phyloP scores from a whole-genome alignment of 2,113 vertebrate genomes.

The Saccopteryx bilineata region DNA sequence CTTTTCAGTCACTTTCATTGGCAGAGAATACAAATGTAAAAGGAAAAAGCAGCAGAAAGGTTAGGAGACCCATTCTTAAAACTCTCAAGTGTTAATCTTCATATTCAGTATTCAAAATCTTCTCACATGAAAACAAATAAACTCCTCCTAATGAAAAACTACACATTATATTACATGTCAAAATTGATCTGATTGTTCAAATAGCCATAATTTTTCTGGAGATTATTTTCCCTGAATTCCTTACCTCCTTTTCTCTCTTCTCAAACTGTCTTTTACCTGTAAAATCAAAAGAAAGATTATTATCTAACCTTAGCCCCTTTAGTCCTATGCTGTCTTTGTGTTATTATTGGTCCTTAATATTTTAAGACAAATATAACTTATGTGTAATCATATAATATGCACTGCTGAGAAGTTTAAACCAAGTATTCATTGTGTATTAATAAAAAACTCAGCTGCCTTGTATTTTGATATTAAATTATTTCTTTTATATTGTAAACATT shows the following conservation, averaged over 20 bases:
- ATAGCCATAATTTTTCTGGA: neutral
- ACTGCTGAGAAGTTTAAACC: neutral
- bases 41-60: neutral
- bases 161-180: neutral
- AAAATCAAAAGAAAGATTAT: constrained; percentile 6
- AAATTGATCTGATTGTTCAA: neutral
- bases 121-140: neutral
- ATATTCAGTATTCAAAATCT: neutral
- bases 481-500: neutral
- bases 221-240: neutral
- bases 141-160: neutral
- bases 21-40: neutral
- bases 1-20: neutral
- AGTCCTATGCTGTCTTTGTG: neutral
- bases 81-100: neutral
- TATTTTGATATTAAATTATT: constrained; percentile 17
- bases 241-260: neutral
- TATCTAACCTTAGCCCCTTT: neutral
- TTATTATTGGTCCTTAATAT: neutral
- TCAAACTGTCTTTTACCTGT: neutral
- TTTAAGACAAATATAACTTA: neutral
- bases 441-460: neutral
- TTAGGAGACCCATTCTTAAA: rapidly evolving
- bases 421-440: neutral
- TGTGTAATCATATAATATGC: neutral